Conservation (phyloP, 2,888 invertebrate species). For the Eilema caniola region DNA sequence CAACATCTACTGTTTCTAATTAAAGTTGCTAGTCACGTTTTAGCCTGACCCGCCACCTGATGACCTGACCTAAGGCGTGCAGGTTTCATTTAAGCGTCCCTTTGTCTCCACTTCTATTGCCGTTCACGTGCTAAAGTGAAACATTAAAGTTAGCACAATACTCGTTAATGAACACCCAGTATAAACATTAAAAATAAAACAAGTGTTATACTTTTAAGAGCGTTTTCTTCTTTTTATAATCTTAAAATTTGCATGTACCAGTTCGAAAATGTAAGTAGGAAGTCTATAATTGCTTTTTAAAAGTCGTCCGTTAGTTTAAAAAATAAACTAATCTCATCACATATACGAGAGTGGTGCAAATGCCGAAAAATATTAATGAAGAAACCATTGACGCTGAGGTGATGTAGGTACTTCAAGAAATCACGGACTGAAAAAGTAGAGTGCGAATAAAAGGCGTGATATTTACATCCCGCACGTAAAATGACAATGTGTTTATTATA, state of each 20-base stretch:
- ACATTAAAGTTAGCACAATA: conserved; percentile 13
- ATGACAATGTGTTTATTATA: not conserved
- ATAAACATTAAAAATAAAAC: not conserved
- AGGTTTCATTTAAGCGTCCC: conserved; percentile 18
- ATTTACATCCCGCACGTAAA: not conserved
- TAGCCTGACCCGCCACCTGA: conserved; percentile 8
- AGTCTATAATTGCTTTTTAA: too few species aligned
- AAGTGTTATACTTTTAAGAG: not conserved
- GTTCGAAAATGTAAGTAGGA: not conserved
- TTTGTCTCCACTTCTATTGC: conserved; percentile 13
- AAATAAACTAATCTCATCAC: not conserved
- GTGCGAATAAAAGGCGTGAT: not conserved
- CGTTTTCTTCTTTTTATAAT: too few species aligned
- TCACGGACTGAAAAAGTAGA: not conserved
- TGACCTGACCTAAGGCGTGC: conserved; percentile 10
- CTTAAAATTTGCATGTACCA: too few species aligned
- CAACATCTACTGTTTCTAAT: not conserved
- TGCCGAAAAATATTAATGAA: not conserved
- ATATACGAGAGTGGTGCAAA: not conserved
- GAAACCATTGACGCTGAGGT: too few species aligned
- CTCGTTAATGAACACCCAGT: not conserved
- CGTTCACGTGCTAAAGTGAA: conserved; percentile 10
- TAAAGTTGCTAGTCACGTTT: conserved; percentile 15
- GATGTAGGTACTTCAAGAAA: not conserved
- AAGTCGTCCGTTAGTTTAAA: too few species aligned